These are phyloP conservation scores for Drosophila subquinaria DNA, from an alignment of 2,888 invertebrate genomes.

Conservation along the genomic window DNA sequence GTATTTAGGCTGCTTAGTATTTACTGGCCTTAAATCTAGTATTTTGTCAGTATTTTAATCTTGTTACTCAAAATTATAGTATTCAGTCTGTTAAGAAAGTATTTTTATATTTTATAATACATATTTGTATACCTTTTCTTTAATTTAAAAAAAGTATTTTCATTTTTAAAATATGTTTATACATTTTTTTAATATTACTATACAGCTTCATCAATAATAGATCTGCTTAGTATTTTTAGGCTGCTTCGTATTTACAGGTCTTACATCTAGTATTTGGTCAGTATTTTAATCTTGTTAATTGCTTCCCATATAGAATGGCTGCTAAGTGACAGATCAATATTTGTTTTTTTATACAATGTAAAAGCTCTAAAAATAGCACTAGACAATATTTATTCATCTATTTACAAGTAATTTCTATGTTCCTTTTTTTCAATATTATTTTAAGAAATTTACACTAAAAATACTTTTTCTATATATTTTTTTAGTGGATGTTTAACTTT, in stretches of 20 bases:
- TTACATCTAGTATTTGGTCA: background rate
- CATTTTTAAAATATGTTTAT: background rate
- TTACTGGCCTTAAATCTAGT: too few relatives aligned
- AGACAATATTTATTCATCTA: background rate
- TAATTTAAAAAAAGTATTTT: background rate
- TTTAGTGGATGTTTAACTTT: too few relatives aligned
- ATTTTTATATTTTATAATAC: too few relatives aligned
- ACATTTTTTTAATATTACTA: too few relatives aligned
- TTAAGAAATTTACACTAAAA: background rate
- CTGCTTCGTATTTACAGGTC: background rate
- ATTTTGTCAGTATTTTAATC: background rate
- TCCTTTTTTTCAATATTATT: background rate
- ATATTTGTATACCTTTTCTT: too few relatives aligned
- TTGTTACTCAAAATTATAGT: background rate
- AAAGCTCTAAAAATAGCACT: background rate
- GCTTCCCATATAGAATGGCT: background rate
- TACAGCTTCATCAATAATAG: background rate
- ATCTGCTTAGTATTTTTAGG: background rate
- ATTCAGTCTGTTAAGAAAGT: too few relatives aligned
- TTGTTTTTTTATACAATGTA: background rate
- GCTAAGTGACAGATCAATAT: constrained; percentile 6
- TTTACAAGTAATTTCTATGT: background rate
- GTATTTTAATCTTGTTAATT: constrained; percentile 1
- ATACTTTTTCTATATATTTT: background rate
- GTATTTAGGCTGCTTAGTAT: background rate